Evolutionary conservation across 2,113 vertebrate genomes (phyloP).

Genomic region (Dasyprocta punctata): DNA sequence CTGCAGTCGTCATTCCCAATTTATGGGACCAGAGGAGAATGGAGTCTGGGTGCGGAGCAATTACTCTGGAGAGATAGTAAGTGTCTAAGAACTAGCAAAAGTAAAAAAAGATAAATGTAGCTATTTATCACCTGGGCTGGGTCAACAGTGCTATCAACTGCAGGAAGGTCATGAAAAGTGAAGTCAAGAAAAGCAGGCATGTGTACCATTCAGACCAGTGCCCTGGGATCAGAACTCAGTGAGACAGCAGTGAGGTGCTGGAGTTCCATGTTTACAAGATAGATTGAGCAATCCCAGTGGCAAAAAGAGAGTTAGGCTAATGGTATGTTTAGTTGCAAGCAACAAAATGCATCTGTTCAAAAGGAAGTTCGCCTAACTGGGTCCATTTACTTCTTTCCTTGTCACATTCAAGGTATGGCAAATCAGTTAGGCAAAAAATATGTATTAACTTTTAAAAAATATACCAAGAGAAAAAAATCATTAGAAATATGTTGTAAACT

Average conservation of each 20-base stretch:
- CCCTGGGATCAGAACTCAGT: not conserved
- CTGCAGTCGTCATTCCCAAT: not conserved
- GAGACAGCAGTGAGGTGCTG: not conserved
- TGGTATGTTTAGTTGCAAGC: not conserved
- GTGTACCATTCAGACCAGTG: not conserved
- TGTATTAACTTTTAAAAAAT: not conserved
- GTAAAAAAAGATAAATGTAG: not conserved
- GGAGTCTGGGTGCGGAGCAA: not conserved
- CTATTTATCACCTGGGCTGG: not conserved
- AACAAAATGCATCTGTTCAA: not conserved
- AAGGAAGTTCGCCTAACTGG: not conserved
- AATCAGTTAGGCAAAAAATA: not conserved
- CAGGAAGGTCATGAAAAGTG: not conserved
- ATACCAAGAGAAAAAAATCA: not conserved
- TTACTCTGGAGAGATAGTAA: not conserved
- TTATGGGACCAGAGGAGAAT: not conserved
- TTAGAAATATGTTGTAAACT: not conserved
- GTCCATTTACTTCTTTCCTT: not conserved
- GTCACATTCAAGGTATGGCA: not conserved
- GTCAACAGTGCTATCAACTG: not conserved
- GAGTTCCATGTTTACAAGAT: not conserved
- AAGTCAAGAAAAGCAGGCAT: not conserved
- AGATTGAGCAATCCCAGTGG: not conserved
- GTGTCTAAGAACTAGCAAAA: not conserved
- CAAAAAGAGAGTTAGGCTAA: not conserved